Conservation (phyloP, 2,888 invertebrate species). For the Leucophora obtusa region DNA sequence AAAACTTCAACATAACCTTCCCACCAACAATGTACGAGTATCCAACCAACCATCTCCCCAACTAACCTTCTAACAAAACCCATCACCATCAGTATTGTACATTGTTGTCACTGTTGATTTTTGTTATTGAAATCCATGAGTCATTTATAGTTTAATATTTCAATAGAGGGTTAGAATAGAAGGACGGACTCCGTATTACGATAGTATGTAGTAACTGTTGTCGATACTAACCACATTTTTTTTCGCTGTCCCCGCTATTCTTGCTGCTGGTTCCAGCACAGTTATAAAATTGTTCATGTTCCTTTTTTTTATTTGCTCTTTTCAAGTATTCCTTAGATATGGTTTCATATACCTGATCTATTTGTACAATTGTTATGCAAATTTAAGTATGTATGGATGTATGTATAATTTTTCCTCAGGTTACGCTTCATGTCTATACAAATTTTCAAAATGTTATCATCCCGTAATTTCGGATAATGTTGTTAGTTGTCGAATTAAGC, state of each 20-base stretch:
- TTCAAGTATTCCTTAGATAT: neutral
- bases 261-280: constrained; percentile 23
- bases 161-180: neutral
- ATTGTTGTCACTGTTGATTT: constrained; percentile 58
- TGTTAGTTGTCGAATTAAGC: neutral
- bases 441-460: neutral
- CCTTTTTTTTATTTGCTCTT: neutral
- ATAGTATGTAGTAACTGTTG: constrained; percentile 1
- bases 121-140: constrained; percentile 58
- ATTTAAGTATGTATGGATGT: neutral
- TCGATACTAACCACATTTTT: neutral
- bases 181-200: neutral
- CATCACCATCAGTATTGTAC: neutral
- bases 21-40: neutral
- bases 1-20: neutral
- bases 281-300: constrained; percentile 42
- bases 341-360: neutral
- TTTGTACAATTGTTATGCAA: neutral
- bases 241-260: neutral
- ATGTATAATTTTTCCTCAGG: neutral
- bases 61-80: neutral
- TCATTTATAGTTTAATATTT: constrained; percentile 56
- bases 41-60: neutral
- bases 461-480: neutral
- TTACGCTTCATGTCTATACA: neutral